These are phyloP conservation scores for Sibirionetta formosa DNA, from an alignment of 2,797 vertebrate genomes.

Conservation along the genomic window DNA sequence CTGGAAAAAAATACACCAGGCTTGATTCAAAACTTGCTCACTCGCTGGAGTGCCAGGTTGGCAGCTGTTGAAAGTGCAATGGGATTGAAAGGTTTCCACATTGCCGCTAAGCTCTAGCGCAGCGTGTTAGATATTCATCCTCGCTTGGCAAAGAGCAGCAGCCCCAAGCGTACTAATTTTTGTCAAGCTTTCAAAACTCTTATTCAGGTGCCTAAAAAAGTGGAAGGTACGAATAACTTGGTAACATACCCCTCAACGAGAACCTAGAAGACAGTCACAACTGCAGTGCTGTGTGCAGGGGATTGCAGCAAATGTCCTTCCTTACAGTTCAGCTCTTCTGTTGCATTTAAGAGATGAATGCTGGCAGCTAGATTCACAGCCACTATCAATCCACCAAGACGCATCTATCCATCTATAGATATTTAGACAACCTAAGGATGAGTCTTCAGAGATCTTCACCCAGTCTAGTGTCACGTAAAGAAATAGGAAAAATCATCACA, in stretches of 20 bases:
- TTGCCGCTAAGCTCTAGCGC: slow-evolving; percentile 35
- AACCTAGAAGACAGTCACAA: background rate
- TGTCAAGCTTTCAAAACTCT: background rate
- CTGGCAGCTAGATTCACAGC: background rate
- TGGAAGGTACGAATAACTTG: background rate
- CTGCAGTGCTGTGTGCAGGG: background rate
- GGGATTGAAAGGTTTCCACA: slow-evolving; percentile 67
- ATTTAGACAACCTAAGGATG: background rate
- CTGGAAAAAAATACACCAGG: slow-evolving; percentile 56
- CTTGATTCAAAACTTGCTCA: slow-evolving; percentile 47
- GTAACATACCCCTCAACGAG: background rate
- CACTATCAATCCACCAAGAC: background rate
- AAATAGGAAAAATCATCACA: background rate
- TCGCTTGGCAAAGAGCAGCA: slow-evolving; percentile 36
- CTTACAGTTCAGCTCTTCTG: background rate
- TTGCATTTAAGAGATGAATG: background rate
- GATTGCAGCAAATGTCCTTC: background rate
- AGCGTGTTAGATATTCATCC: slow-evolving; percentile 13
- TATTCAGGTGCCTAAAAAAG: slow-evolving; percentile 14
- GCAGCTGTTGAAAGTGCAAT: slow-evolving; percentile 67
- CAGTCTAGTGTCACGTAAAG: background rate
- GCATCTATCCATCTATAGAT: background rate
- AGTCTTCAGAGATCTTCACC: background rate
- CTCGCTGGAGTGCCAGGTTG: slow-evolving; percentile 60
- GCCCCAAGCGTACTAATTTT: background rate